Evolutionary conservation across 2,888 invertebrate species (phyloP).

Genomic region (Prenolepis imparis): DNA sequence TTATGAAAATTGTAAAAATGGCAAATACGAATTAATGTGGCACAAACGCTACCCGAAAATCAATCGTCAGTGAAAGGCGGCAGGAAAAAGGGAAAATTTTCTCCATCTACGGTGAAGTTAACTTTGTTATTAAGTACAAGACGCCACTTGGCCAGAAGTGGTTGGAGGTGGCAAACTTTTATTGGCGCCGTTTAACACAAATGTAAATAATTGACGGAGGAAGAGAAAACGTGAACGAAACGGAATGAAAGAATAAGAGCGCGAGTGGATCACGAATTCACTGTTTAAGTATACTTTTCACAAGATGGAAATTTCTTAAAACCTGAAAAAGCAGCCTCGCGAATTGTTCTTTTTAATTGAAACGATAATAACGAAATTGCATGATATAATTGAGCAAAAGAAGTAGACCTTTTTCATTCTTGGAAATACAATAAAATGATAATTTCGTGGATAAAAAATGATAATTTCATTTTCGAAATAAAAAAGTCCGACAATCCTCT

Average conservation of each 20-base stretch:
- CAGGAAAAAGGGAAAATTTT: conserved; percentile 43
- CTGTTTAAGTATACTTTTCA: conserved; percentile 76
- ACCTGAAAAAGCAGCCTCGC: conserved; percentile 74
- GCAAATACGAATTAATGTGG: conserved; percentile 3
- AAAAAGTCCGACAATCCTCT: conserved; percentile 26
- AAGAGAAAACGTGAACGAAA: conserved; percentile 30
- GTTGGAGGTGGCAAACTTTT: conserved; percentile 62
- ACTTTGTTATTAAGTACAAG: conserved; percentile 67
- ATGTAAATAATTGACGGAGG: conserved; percentile 57
- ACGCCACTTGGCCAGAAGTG: conserved; percentile 48
- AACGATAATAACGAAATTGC: conserved; percentile 64
- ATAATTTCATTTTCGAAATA: conserved; percentile 55
- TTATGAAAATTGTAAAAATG: conserved; percentile 2
- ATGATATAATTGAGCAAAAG: conserved; percentile 60
- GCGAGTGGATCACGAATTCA: conserved; percentile 72
- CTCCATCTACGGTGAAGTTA: conserved; percentile 61
- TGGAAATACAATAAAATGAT: conserved; percentile 63
- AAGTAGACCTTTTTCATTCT: conserved; percentile 41
- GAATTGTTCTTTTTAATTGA: conserved; percentile 78
- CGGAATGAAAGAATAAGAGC: conserved; percentile 2
- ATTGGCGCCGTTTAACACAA: conserved; percentile 62
- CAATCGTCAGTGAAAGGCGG: conserved; percentile 15
- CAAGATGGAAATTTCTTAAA: conserved; percentile 76
- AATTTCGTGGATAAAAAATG: conserved; percentile 65
- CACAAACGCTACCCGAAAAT: conserved; percentile 9